A percentile compares a stretch with the other conserved stretches of the same genome.
Evolutionary conservation across 2,113 vertebrate species (phyloP).

Genomic region (Oreochromis tanganicae): DNA sequence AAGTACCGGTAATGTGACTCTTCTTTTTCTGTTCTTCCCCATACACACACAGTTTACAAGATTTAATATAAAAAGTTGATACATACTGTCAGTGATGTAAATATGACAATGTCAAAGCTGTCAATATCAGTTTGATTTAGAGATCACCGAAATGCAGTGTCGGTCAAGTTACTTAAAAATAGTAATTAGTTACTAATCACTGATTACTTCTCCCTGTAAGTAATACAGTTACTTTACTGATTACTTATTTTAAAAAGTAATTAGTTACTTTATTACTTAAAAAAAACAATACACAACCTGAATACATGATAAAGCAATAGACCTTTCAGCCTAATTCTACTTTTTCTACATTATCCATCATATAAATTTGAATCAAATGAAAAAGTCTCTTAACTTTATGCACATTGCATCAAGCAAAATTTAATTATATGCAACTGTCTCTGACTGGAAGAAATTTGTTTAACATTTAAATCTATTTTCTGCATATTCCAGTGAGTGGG

Average conservation of each 20-base stretch:
- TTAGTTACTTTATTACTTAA: background rate
- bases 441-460: background rate
- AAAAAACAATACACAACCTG: background rate
- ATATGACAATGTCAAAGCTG: background rate
- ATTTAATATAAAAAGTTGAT: background rate
- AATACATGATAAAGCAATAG: background rate
- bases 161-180: background rate
- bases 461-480: background rate
- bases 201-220: background rate
- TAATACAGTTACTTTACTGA: background rate
- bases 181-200: background rate
- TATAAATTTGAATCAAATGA: background rate
- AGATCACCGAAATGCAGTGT: background rate
- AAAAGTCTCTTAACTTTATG: background rate
- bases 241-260: background rate
- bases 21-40: background rate
- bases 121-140: background rate
- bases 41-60: background rate
- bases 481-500: background rate
- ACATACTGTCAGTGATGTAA: background rate
- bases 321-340: background rate
- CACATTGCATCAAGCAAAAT: background rate
- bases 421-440: background rate
- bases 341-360: background rate
- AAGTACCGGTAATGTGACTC: background rate